These are phyloP conservation scores for Diploptera punctata DNA, from an alignment of 2,888 invertebrate species.

Conservation along the genomic window DNA sequence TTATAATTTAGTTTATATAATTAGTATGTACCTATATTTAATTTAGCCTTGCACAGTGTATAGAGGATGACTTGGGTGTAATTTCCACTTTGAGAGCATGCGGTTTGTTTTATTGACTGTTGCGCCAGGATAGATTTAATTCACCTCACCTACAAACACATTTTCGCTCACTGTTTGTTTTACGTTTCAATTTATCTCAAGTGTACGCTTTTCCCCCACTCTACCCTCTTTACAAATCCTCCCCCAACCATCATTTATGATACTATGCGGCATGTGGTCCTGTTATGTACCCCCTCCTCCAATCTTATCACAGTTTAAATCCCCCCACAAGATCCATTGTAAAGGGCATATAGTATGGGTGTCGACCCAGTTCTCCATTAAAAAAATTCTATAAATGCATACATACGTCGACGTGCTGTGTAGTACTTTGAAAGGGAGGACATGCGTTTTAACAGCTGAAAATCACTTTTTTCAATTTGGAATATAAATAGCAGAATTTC, in stretches of 20 bases:
- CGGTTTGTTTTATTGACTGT: neutral
- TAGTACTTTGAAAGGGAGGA: neutral
- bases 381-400: conserved; percentile 13
- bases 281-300: neutral
- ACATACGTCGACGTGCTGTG: conserved; percentile 11
- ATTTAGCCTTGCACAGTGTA: too few relatives aligned
- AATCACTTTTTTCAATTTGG: neutral
- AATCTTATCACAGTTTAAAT: neutral
- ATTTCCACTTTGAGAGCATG: neutral
- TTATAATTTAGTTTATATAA: too few relatives aligned
- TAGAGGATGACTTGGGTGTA: too few relatives aligned
- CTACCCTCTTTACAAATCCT: conserved; percentile 10
- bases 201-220: neutral
- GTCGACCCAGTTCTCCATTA: neutral
- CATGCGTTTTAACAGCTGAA: neutral
- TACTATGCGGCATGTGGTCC: neutral
- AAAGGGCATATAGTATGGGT: neutral
- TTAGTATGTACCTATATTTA: too few relatives aligned
- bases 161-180: conserved; percentile 28
- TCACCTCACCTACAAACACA: conserved; percentile 24
- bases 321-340: neutral
- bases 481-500: neutral
- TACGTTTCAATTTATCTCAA: conserved; percentile 30
- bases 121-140: neutral
- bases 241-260: too few relatives aligned